Percentiles rank a stretch among this genome's conserved stretches.
phyloP scores from a whole-genome alignment of 1,140 invertebrate species.

The Rhyzopertha dominica region DNA sequence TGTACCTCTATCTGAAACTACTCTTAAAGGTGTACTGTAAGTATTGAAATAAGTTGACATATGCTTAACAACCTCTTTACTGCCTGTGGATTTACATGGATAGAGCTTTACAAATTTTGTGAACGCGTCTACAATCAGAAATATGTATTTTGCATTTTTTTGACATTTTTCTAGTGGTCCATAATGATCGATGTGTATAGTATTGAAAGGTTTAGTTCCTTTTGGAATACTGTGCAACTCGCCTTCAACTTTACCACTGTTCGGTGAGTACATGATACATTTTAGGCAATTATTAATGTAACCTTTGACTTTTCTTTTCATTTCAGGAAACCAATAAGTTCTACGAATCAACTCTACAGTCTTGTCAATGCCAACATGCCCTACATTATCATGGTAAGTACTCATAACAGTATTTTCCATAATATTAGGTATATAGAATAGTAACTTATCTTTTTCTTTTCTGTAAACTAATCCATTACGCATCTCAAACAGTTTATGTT shows the following conservation, averaged over 20 bases:
- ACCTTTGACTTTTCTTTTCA: conserved; percentile 29
- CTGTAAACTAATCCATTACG: not conserved
- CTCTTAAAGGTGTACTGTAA: conserved; percentile 18
- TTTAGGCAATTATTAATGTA: conserved; percentile 32
- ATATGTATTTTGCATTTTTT: conserved; percentile 21
- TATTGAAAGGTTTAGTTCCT: conserved; percentile 31
- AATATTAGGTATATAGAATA: not conserved
- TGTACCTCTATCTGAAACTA: conserved; percentile 23
- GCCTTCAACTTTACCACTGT: conserved; percentile 27
- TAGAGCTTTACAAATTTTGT: conserved; percentile 30
- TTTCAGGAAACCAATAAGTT: conserved; percentile 35
- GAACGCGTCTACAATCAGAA: conserved; percentile 30
- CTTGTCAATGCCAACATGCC: conserved; percentile 17
- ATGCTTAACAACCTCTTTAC: conserved; percentile 18
- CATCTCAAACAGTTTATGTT: not conserved
- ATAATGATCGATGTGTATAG: conserved; percentile 36
- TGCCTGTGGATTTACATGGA: conserved; percentile 13
- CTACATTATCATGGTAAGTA: conserved; percentile 15
- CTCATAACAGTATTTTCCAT: not conserved
- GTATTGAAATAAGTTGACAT: conserved; percentile 17
- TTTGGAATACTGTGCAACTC: conserved; percentile 31
- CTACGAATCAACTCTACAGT: conserved; percentile 20
- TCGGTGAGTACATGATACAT: conserved; percentile 29
- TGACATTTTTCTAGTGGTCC: conserved; percentile 23
- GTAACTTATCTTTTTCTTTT: too few species aligned